Conservation (phyloP, 2,888 invertebrate genomes). For the Trissolcus japonicus region DNA sequence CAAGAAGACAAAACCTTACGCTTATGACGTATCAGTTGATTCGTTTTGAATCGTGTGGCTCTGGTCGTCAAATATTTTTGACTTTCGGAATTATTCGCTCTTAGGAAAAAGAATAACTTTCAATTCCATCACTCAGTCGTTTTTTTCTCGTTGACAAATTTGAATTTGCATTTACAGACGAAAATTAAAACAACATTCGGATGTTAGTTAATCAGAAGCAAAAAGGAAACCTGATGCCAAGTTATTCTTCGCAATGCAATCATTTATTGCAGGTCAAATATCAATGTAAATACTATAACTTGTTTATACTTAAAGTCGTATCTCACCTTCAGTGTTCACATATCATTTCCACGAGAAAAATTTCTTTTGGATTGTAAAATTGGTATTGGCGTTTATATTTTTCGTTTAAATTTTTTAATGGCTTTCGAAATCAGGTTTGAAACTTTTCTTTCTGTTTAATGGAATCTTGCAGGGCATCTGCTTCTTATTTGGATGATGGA, state of each 20-base stretch:
- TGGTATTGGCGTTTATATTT: no score
- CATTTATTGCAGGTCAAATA: conserved; percentile 42
- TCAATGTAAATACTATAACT: conserved; percentile 54
- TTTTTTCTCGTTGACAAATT: conserved; percentile 17
- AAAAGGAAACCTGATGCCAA: background rate
- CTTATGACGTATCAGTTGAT: conserved; percentile 55
- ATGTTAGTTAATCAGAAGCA: conserved; percentile 38
- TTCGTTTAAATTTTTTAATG: no score
- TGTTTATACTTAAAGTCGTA: conserved; percentile 36
- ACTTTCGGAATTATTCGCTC: conserved; percentile 46
- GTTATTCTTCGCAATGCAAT: conserved; percentile 40
- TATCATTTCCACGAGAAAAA: conserved; percentile 20
- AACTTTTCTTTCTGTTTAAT: no score
- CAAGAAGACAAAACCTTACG: conserved; percentile 31
- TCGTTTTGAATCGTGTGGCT: conserved; percentile 52
- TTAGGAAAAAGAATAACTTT: conserved; percentile 43
- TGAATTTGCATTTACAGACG: conserved; percentile 35
- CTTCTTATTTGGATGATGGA: no score
- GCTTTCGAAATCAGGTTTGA: no score
- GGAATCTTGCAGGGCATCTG: no score
- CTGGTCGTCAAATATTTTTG: conserved; percentile 53
- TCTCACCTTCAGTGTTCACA: conserved; percentile 38
- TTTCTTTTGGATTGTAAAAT: background rate
- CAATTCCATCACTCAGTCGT: background rate
- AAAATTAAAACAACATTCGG: conserved; percentile 3